A percentile compares a stretch with the other conserved stretches of the same genome.
Evolutionary conservation across 2,888 invertebrate genomes (phyloP).

Genomic region (Strigamia maritima): DNA sequence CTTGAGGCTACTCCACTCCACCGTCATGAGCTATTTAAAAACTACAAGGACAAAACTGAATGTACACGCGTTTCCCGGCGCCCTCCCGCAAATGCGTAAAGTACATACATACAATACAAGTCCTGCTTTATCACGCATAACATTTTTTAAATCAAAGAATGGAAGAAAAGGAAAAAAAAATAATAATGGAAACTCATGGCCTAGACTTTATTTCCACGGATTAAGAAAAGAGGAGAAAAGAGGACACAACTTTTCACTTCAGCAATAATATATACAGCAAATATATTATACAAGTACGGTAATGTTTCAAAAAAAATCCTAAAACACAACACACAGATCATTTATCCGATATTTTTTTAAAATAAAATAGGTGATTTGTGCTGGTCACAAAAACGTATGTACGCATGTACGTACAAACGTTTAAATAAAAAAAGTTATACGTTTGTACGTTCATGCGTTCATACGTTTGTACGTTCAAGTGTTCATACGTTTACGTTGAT

Average conservation of each 20-base stretch:
- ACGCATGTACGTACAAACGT: too few species aligned
- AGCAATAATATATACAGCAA: too few species aligned
- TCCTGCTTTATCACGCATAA: neutral
- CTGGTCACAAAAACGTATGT: too few species aligned
- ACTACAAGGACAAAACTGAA: neutral
- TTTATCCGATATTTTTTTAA: too few species aligned
- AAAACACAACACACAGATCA: too few species aligned
- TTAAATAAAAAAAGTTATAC: too few species aligned
- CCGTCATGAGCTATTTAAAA: neutral
- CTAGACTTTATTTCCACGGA: constrained; percentile 24
- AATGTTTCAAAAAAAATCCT: too few species aligned
- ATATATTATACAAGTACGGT: too few species aligned
- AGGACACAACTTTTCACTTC: neutral
- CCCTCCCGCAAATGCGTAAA: neutral
- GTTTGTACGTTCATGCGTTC: too few species aligned
- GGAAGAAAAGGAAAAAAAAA: neutral
- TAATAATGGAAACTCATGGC: neutral
- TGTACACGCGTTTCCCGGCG: neutral
- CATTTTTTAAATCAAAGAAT: neutral
- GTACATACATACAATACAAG: neutral
- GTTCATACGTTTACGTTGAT: too few species aligned
- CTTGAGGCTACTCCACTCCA: neutral
- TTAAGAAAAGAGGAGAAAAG: neutral
- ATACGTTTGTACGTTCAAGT: too few species aligned
- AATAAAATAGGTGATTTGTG: too few species aligned